Percentiles rank a stretch among this genome's conserved stretches.
Conservation (phyloP, 2,888 invertebrate species). For the Drosophila parthenogenetica region DNA sequence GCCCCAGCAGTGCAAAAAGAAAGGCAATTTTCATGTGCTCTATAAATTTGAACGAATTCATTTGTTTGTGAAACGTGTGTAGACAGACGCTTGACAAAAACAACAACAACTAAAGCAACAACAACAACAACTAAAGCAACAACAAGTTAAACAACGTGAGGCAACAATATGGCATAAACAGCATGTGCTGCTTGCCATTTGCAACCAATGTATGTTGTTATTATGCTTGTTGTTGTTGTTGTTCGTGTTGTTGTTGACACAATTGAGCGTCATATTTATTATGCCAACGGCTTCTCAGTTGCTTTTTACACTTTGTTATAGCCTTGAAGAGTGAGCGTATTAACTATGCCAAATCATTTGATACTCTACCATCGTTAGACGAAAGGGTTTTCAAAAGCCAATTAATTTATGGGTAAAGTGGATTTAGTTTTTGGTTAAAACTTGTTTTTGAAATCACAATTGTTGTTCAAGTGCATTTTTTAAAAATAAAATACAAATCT, state of each 20-base stretch:
- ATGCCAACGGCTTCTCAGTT: constrained; percentile 46
- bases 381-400: no score
- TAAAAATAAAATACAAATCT: no score
- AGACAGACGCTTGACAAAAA: constrained; percentile 27
- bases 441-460: no score
- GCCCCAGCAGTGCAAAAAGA: constrained; percentile 20
- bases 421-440: no score
- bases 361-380: no score
- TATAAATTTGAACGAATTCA: constrained; percentile 63
- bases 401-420: no score
- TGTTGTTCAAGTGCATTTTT: no score
- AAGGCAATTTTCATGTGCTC: constrained; percentile 54
- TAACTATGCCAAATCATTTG: neutral
- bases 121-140: constrained; percentile 16
- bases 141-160: constrained; percentile 14
- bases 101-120: constrained; percentile 11
- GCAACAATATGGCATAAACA: constrained; percentile 31
- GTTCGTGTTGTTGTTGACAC: constrained; percentile 51
- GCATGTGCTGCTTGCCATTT: constrained; percentile 37
- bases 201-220: constrained; percentile 37
- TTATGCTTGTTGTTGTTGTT: constrained; percentile 12
- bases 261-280: constrained; percentile 64
- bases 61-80: constrained; percentile 62
- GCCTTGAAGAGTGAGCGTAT: constrained; percentile 5
- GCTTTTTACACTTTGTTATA: constrained; percentile 11